Evolutionary conservation across 2,797 vertebrate species (phyloP).

Genomic region (Hemibagrus guttatus): DNA sequence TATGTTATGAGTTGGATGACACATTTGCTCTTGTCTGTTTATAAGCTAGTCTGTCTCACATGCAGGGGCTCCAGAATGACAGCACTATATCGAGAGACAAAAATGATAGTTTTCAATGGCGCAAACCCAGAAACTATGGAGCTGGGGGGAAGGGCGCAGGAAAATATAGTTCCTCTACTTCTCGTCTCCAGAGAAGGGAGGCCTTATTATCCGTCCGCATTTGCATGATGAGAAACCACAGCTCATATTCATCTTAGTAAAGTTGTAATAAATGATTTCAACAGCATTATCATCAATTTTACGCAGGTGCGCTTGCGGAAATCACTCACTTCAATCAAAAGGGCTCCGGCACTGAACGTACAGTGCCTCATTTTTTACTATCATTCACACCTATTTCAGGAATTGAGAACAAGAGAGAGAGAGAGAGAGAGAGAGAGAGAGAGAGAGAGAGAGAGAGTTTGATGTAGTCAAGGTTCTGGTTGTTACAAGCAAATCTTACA

Average conservation of each 20-base stretch:
- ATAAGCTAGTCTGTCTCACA: constrained; percentile 46
- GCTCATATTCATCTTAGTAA: constrained; percentile 75
- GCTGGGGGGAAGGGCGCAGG: constrained; percentile 40
- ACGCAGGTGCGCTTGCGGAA: constrained; percentile 78
- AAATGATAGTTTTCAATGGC: constrained; percentile 56
- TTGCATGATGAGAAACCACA: constrained; percentile 81
- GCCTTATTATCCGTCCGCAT: constrained; percentile 77
- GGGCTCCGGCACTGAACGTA: constrained; percentile 75
- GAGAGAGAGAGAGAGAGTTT: constrained; percentile 12
- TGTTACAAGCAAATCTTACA: not conserved
- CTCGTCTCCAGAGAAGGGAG: constrained; percentile 80
- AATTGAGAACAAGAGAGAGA: constrained; percentile 58
- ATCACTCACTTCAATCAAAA: constrained; percentile 83
- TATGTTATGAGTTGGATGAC: constrained; percentile 49
- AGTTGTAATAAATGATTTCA: constrained; percentile 85
- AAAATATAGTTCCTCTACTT: constrained; percentile 57
- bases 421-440: constrained; percentile 11
- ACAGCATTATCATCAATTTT: constrained; percentile 84
- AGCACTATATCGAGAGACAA: constrained; percentile 48
- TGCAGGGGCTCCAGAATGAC: constrained; percentile 49
- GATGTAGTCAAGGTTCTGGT: not conserved
- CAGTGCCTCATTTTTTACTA: constrained; percentile 84
- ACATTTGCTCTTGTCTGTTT: constrained; percentile 54
- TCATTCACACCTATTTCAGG: constrained; percentile 66
- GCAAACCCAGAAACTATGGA: constrained; percentile 56